phyloP scores from a whole-genome alignment of 2,113 vertebrate species.

The Pimephales promelas region DNA sequence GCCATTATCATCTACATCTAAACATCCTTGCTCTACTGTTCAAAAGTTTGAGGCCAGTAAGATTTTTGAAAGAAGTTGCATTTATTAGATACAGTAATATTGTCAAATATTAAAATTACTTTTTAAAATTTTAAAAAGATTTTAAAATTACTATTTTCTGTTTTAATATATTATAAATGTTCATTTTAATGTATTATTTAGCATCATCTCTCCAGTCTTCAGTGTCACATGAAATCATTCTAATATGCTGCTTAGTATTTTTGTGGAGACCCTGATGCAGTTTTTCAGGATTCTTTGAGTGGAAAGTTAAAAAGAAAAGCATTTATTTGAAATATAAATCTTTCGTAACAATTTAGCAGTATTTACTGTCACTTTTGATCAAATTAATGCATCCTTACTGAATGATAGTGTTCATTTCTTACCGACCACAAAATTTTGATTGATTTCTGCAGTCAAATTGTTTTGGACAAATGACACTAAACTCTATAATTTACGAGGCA shows the following conservation, averaged over 20 bases:
- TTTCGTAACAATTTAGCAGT: background rate
- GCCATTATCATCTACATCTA: no score
- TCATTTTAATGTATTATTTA: background rate
- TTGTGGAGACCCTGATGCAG: background rate
- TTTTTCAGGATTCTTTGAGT: no score
- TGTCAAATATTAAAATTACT: background rate
- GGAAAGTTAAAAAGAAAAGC: background rate
- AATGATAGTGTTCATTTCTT: background rate
- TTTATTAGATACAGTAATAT: background rate
- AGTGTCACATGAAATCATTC: background rate
- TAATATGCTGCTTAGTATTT: background rate
- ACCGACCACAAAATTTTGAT: background rate
- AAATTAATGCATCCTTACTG: background rate
- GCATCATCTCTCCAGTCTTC: background rate
- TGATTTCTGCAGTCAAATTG: background rate
- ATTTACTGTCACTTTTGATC: background rate
- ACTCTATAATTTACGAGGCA: background rate
- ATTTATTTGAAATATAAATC: background rate
- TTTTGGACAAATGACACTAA: background rate
- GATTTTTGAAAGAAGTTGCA: background rate
- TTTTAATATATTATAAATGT: background rate
- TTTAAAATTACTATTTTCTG: background rate
- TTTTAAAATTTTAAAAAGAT: no score
- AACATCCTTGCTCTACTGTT: background rate
- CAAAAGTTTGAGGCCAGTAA: background rate